Base-by-base conservation (phyloP, 2,113 vertebrate genomes). In the Arothron firmamentum region DNA sequence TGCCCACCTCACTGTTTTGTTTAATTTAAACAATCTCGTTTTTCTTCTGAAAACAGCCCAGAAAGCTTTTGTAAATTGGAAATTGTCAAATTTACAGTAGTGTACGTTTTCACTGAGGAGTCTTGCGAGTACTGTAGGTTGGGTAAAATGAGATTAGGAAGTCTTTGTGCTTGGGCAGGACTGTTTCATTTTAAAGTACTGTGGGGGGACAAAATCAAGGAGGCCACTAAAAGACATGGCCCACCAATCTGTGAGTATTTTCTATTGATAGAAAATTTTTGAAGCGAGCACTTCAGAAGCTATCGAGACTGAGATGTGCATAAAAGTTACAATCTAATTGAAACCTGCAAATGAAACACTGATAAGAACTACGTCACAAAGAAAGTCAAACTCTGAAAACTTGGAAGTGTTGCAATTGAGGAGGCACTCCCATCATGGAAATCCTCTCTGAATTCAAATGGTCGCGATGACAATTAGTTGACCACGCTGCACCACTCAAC, bases 381-480 rank as follows among this genome's bases (percentile, higher is more conserved):
- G 25, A 66, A 64, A 38, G 9, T 12, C 13, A 5, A 16, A 16
- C 41, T 73, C 43, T 67, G 43, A 20, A 57, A 70, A 75, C 59
- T 57, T 43, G 56, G 67, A 23, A 47, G 2, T 45, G 2, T 23
- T 47, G 69, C 66, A 71, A 52, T 67, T 10, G 38, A 54, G 57
- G 23, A 58, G 47, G 0, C 3, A 0, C 66, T 57, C 18, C 47
- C 6, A 67, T 66, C 80, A 84, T 82, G 77, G 79, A 59, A 74
- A 46, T 61, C 70, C 52, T 59, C 70, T 54, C 58, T 50, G n/a
- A 71, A 64, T 58, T 82, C 79, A 61, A 87, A 82, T 79, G 73
- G 62, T 61, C 74, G 58, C 81, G 79, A 77, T 79, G 82, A 81
- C 78, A 77, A 84, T 85, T 72, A 79, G 72, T 59, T 80, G 83